Base-by-base conservation (phyloP, 2,888 invertebrate species). In the Phalera bucephala region DNA sequence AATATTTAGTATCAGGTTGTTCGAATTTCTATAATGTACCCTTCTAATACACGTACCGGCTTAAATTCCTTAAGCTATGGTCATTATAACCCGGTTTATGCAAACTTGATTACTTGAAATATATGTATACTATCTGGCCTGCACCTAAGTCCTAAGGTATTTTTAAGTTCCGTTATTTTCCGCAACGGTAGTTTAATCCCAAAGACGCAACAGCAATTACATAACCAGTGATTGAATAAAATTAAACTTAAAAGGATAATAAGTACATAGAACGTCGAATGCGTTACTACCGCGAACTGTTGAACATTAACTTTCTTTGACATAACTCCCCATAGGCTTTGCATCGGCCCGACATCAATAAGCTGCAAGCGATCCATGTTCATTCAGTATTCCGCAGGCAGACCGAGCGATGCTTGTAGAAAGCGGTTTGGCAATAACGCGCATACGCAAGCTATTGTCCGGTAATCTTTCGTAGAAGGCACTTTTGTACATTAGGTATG, bases 341-440 rank as follows among this genome's bases (percentile, higher is more conserved):
- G 25, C 29, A 33, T 23, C 30, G 34, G 22, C 15, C 42, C 39
- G 55, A 62, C 58, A 60, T 67, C 66, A 68, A 76, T 70, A 67
- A 59, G 56, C 63, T 56, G 52, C 46, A 49, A 59, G 58, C 56
- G 58, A 55, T 56, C 48, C 50, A 32, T 42, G 37, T 49, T 62
- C 64, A 75, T 72, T 84, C 62, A 68, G 79, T 85, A 87, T 87
- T 85, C 85, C 52, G 62, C 54, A 56, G 54, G 74, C 73, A 72
- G 48, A 52, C 55, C 27, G 49, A 53, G 52, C 62, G 62, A 68
- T 75, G 79, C 81, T 81, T 77, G 83, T 88, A 88, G 89, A 89
- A 89, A 89, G 88, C 87, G 72, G 80, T 86, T 88, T 85, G 80
- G 85, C 79, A 84, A 86, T 85, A 86, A 78, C 71, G 72, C 73